These are phyloP conservation scores for Augiades crinisus DNA, from an alignment of 2,888 invertebrate species.

Conservation along the genomic window DNA sequence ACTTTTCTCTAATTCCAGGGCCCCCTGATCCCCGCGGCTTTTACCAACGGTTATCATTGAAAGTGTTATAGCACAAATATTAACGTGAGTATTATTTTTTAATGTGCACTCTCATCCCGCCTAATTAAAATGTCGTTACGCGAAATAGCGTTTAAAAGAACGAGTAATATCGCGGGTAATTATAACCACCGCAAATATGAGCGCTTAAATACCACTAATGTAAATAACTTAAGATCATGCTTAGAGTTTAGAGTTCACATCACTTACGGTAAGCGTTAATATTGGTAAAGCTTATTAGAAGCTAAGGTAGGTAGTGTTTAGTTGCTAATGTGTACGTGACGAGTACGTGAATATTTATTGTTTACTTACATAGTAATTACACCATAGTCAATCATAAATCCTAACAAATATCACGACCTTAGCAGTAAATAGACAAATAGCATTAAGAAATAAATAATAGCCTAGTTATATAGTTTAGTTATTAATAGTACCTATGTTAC, in stretches of 20 bases:
- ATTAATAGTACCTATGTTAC: neutral
- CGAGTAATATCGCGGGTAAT: slow-evolving; percentile 45
- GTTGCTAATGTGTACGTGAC: neutral
- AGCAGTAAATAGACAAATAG: too few relatives aligned
- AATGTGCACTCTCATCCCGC: slow-evolving; percentile 48
- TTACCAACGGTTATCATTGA: slow-evolving; percentile 99
- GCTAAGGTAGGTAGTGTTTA: neutral
- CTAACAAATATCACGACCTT: too few relatives aligned
- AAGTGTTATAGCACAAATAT: slow-evolving; percentile 81
- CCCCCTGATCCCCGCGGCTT: slow-evolving; percentile 98
- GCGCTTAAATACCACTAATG: slow-evolving; percentile 47
- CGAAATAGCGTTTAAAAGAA: slow-evolving; percentile 50
- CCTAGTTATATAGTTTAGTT: neutral
- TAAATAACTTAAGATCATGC: slow-evolving; percentile 47
- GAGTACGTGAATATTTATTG: neutral
- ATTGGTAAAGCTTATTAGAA: slow-evolving; percentile 15
- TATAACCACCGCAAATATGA: slow-evolving; percentile 50
- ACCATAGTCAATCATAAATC: neutral
- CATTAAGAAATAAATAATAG: too few relatives aligned
- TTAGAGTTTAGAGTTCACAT: slow-evolving; percentile 10
- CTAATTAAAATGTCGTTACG: slow-evolving; percentile 67
- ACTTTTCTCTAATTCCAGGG: slow-evolving; percentile 85
- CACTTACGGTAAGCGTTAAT: slow-evolving; percentile 5
- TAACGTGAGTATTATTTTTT: slow-evolving; percentile 75
- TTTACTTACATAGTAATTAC: neutral